Conservation (phyloP, 2,888 invertebrate genomes). For the Chalcis sispes region DNA sequence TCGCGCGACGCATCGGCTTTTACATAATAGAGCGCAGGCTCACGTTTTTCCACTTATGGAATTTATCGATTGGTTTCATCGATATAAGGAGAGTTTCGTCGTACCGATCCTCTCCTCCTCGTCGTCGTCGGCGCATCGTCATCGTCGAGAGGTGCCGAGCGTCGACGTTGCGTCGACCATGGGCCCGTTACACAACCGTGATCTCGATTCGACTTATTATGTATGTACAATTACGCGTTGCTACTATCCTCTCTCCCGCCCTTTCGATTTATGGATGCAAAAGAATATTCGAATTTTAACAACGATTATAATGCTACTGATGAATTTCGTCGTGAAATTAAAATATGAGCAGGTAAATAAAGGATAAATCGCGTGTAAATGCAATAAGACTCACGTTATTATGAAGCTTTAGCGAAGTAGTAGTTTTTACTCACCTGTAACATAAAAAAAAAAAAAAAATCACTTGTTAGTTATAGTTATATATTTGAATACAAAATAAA, state of each 20-base stretch:
- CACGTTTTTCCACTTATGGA: constrained; percentile 63
- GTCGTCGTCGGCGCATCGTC: constrained; percentile 63
- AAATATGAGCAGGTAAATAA: too few species aligned
- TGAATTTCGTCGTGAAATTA: too few species aligned
- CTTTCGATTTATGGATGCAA: neutral
- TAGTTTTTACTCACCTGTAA: constrained; percentile 48
- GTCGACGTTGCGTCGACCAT: constrained; percentile 61
- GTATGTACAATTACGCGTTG: neutral
- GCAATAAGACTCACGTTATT: constrained; percentile 60
- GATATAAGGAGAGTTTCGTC: constrained; percentile 68
- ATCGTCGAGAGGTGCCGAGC: constrained; percentile 26
- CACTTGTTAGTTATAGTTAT: constrained; percentile 3
- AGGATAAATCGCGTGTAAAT: too few species aligned
- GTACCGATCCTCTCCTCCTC: too few species aligned
- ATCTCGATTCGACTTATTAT: constrained; percentile 65
- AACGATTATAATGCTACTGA: too few species aligned
- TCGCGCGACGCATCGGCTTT: neutral
- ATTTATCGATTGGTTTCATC: constrained; percentile 68
- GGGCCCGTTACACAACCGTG: constrained; percentile 69
- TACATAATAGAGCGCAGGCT: constrained; percentile 19
- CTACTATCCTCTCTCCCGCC: neutral
- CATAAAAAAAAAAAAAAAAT: constrained; percentile 12
- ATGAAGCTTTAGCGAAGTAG: neutral
- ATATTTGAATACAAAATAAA: neutral
- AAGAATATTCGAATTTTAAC: too few species aligned